Evolutionary conservation across 2,113 vertebrate species (phyloP).

Genomic region (Microtus montanus): DNA sequence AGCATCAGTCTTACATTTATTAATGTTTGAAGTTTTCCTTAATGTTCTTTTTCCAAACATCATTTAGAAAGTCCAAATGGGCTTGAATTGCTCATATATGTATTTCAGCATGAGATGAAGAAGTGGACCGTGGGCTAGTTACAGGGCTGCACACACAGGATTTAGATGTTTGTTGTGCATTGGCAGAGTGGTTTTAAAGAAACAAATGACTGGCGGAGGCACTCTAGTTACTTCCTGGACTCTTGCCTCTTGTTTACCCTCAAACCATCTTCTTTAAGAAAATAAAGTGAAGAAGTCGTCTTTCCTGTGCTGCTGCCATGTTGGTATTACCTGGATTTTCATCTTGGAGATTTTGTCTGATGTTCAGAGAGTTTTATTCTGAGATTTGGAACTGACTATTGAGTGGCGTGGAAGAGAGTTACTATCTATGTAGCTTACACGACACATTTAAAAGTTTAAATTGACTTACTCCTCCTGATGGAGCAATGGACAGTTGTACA

Average conservation of each 20-base stretch:
- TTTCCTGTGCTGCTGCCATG: not conserved
- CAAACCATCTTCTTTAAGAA: not conserved
- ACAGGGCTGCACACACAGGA: not conserved
- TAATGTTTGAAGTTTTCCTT: constrained; percentile 13
- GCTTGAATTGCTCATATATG: not conserved
- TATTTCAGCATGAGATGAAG: not conserved
- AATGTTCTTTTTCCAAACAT: constrained; percentile 34
- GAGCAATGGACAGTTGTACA: not conserved
- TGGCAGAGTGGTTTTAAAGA: not conserved
- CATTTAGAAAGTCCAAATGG: not conserved
- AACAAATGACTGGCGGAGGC: no score
- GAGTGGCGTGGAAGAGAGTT: not conserved
- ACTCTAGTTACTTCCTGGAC: not conserved
- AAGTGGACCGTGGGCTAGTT: not conserved
- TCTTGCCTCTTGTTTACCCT: not conserved
- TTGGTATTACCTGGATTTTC: constrained; percentile 36
- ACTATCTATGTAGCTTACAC: not conserved
- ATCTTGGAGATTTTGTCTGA: not conserved
- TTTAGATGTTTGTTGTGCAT: not conserved
- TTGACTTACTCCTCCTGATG: not conserved
- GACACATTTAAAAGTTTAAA: constrained; percentile 18
- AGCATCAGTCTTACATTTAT: not conserved
- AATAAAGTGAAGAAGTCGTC: not conserved
- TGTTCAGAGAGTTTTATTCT: constrained; percentile 3
- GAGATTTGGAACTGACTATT: not conserved